Evolutionary conservation across 1,140 invertebrate genomes (phyloP).

Genomic region (Theocolax elegans): DNA sequence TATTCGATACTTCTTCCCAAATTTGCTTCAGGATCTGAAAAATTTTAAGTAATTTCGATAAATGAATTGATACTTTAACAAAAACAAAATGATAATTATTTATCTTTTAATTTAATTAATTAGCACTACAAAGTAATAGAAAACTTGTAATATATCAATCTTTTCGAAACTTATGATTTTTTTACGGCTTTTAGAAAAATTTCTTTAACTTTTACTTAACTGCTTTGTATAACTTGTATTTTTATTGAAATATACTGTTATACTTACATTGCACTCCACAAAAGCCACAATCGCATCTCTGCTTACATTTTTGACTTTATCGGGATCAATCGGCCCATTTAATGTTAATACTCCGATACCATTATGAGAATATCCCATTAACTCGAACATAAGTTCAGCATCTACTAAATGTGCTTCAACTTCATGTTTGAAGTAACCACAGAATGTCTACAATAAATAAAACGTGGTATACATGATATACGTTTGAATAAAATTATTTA

Average conservation of each 20-base stretch:
- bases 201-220: too few relatives aligned
- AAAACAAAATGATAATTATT: too few relatives aligned
- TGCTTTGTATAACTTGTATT: too few relatives aligned
- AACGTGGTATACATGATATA: background rate
- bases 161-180: too few relatives aligned
- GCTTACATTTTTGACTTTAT: conserved; percentile 81
- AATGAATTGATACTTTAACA: conserved; percentile 1
- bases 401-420: conserved; percentile 82
- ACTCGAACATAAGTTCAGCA: conserved; percentile 79
- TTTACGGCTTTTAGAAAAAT: too few relatives aligned
- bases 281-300: conserved; percentile 88
- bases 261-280: conserved; percentile 84
- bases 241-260: background rate
- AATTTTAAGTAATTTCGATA: conserved; percentile 8
- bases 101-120: too few relatives aligned
- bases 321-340: conserved; percentile 82
- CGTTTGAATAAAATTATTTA: conserved; percentile 4
- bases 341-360: conserved; percentile 70
- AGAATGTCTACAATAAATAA: conserved; percentile 79
- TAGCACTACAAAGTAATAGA: too few relatives aligned
- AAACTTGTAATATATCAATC: conserved; percentile 20
- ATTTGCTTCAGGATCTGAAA: conserved; percentile 73
- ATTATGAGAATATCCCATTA: conserved; percentile 82
- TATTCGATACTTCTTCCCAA: conserved; percentile 71
- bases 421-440: conserved; percentile 88